These are phyloP conservation scores for Mareca strepera DNA, from an alignment of 2,797 vertebrate species.

Conservation along the genomic window DNA sequence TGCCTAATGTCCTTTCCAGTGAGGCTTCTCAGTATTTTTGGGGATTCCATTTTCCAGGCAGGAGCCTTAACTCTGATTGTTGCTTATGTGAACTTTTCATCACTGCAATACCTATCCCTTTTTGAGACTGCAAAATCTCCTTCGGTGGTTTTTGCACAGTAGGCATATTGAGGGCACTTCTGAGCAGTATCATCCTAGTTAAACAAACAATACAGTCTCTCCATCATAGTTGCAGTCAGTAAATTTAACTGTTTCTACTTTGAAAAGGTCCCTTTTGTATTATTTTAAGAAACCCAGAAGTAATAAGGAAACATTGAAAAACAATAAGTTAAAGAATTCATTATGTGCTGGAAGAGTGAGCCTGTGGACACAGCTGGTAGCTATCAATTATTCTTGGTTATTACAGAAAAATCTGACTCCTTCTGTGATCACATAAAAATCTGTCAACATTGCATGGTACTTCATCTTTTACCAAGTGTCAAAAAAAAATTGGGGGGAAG, in stretches of 20 bases:
- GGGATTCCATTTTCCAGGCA: background rate
- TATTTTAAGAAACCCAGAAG: constrained; percentile 71
- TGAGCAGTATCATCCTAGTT: constrained; percentile 51
- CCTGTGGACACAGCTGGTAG: constrained; percentile 82
- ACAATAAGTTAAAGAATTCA: constrained; percentile 73
- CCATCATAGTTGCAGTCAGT: constrained; percentile 60
- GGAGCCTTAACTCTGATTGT: background rate
- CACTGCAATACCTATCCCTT: background rate
- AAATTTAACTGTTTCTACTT: constrained; percentile 67
- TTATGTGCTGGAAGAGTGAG: constrained; percentile 56
- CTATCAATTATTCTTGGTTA: constrained; percentile 77
- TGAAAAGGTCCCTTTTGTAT: constrained; percentile 60
- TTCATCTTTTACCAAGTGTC: constrained; percentile 70
- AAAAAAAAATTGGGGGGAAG: constrained; percentile 22
- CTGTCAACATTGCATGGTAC: constrained; percentile 69
- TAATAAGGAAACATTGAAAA: constrained; percentile 73
- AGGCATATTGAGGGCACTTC: constrained; percentile 33
- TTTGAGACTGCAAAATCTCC: background rate
- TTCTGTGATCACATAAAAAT: constrained; percentile 71
- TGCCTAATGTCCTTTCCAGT: background rate
- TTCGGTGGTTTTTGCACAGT: constrained; percentile 40
- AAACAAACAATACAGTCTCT: constrained; percentile 64
- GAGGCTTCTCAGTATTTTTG: background rate
- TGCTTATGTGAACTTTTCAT: background rate
- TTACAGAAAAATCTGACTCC: constrained; percentile 73